These are phyloP conservation scores for Lasiommata megera DNA, from an alignment of 2,888 invertebrate genomes.

Conservation along the genomic window DNA sequence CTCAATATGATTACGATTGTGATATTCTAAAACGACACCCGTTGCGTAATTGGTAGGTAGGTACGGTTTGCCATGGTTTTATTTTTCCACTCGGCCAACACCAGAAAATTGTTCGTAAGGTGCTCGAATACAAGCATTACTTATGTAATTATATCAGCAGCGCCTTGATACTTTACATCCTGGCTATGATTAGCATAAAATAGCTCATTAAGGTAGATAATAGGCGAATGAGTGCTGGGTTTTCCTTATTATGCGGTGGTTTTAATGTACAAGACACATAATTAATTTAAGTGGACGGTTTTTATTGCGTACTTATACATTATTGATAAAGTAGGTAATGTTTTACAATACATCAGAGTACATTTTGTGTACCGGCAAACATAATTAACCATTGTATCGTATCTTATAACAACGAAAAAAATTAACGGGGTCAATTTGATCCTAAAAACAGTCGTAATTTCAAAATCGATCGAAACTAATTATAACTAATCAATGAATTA, in stretches of 20 bases:
- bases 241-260: slow-evolving; percentile 57
- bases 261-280: slow-evolving; percentile 16
- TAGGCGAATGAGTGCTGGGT: slow-evolving; percentile 49
- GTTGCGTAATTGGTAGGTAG: not conserved
- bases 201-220: slow-evolving; percentile 71
- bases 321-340: not conserved
- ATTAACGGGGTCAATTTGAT: too few relatives aligned
- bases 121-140: slow-evolving; percentile 16
- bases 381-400: too few relatives aligned
- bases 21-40: too few relatives aligned
- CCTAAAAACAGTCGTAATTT: too few relatives aligned
- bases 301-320: slow-evolving; percentile 11
- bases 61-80: not conserved
- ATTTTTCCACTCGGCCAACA: slow-evolving; percentile 60
- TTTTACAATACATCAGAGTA: too few relatives aligned
- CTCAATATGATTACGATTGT: too few relatives aligned
- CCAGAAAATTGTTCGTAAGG: slow-evolving; percentile 64
- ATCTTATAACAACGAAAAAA: too few relatives aligned
- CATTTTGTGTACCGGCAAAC: too few relatives aligned
- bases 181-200: slow-evolving; percentile 72
- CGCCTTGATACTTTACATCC: slow-evolving; percentile 58
- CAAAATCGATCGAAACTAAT: too few relatives aligned
- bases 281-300: slow-evolving; percentile 13
- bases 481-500: too few relatives aligned
- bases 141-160: slow-evolving; percentile 33